Conservation (phyloP, 1,140 invertebrate species). For the Stegodyphus dumicola region DNA sequence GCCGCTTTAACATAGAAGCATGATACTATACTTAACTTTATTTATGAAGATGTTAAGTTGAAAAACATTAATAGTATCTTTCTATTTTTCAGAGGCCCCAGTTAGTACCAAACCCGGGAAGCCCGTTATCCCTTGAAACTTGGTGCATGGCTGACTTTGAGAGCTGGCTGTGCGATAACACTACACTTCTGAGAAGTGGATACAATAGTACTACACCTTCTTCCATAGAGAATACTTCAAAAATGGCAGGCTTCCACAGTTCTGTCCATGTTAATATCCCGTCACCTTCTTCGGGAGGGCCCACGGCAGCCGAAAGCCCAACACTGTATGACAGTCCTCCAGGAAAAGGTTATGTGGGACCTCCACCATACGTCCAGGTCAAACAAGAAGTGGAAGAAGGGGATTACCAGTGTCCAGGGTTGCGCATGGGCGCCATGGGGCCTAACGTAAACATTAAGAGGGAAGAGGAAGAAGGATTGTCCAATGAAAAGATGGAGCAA, state of each 20-base stretch:
- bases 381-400: constrained; percentile 44
- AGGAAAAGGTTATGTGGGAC: constrained; percentile 18
- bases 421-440: not conserved
- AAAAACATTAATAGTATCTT: not conserved
- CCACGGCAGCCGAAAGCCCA: constrained; percentile 37
- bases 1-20: too few species aligned
- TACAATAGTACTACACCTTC: not conserved
- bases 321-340: constrained; percentile 35
- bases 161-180: constrained; percentile 49
- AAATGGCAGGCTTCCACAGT: constrained; percentile 26
- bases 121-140: constrained; percentile 25
- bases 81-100: constrained; percentile 55
- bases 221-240: not conserved
- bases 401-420: constrained; percentile 22
- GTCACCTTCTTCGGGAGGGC: constrained; percentile 24
- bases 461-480: constrained; percentile 23
- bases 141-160: constrained; percentile 50
- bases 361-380: constrained; percentile 43
- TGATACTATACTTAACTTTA: too few species aligned
- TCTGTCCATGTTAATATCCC: constrained; percentile 31
- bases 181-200: constrained; percentile 19
- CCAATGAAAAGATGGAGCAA: constrained; percentile 74
- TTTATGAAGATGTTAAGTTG: too few species aligned
- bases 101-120: constrained; percentile 58
- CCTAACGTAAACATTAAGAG: constrained; percentile 1